phyloP scores from a whole-genome alignment of 2,888 invertebrate species.

The Drosophila algonquin region DNA sequence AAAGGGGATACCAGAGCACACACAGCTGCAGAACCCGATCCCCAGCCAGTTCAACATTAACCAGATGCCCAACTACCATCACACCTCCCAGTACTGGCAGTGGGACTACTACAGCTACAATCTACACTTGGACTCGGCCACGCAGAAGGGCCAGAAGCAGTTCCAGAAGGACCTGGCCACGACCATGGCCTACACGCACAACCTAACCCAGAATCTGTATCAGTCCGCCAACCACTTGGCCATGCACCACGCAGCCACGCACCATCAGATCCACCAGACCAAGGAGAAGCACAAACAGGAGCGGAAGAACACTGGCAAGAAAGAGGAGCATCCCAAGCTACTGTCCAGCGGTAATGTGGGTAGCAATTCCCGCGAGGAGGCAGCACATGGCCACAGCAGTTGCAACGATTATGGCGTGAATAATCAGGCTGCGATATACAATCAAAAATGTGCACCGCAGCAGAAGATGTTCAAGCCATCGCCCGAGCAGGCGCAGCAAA shows the following conservation, averaged over 20 bases:
- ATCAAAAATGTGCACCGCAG: conserved; percentile 64
- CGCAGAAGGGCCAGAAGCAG: conserved; percentile 86
- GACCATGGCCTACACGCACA: conserved; percentile 83
- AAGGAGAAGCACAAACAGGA: conserved; percentile 81
- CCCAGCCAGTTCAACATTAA: conserved; percentile 87
- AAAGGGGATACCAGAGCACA: conserved; percentile 68
- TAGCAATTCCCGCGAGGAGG: conserved; percentile 54
- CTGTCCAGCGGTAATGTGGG: conserved; percentile 32
- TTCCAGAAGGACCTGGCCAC: conserved; percentile 85
- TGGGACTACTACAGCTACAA: conserved; percentile 87
- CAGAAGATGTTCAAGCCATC: conserved; percentile 58
- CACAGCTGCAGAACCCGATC: conserved; percentile 80
- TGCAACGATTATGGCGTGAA: conserved; percentile 67
- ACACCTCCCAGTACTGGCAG: conserved; percentile 88
- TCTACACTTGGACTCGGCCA: conserved; percentile 85
- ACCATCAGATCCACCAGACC: conserved; percentile 81
- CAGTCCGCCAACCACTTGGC: conserved; percentile 81
- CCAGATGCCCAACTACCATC: conserved; percentile 88
- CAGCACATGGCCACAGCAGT: conserved; percentile 52
- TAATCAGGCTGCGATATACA: conserved; percentile 60
- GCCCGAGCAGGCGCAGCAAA: conserved; percentile 68
- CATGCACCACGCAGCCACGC: conserved; percentile 78
- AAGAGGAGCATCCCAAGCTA: conserved; percentile 77
- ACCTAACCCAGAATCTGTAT: conserved; percentile 83
- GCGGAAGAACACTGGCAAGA: conserved; percentile 76